phyloP scores from a whole-genome alignment of 2,888 invertebrate genomes.

The Lutraria lutraria region DNA sequence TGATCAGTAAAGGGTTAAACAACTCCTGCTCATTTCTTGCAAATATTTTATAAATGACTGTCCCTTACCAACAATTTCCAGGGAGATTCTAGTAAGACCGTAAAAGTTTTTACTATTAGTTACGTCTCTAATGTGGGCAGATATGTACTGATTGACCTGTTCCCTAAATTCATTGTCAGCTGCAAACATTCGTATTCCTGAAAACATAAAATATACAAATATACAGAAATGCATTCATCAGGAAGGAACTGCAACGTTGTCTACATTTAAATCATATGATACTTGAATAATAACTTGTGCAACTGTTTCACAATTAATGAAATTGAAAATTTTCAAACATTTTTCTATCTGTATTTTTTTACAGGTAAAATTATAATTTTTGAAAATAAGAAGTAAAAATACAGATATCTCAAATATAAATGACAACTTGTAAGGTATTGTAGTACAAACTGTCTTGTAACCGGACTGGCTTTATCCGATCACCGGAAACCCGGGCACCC shows the following conservation, averaged over 20 bases:
- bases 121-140: conserved; percentile 90
- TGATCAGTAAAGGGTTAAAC: too few species aligned
- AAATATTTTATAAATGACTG: too few species aligned
- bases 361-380: too few species aligned
- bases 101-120: conserved; percentile 90
- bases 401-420: not conserved
- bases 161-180: conserved; percentile 89
- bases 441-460: not conserved
- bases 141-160: conserved; percentile 91
- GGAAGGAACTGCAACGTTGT: not conserved
- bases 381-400: too few species aligned
- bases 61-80: conserved; percentile 92
- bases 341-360: not conserved
- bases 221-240: not conserved
- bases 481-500: not conserved
- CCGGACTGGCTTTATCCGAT: not conserved
- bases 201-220: conserved; percentile 49
- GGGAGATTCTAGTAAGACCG: conserved; percentile 90
- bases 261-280: not conserved
- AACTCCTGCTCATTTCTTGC: too few species aligned
- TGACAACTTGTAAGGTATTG: not conserved
- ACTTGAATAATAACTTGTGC: not conserved
- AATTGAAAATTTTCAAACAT: not conserved
- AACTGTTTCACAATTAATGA: not conserved
- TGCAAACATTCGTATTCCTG: conserved; percentile 88